phyloP scores from a whole-genome alignment of 2,797 vertebrate species.

The Chiroxiphia lanceolata region DNA sequence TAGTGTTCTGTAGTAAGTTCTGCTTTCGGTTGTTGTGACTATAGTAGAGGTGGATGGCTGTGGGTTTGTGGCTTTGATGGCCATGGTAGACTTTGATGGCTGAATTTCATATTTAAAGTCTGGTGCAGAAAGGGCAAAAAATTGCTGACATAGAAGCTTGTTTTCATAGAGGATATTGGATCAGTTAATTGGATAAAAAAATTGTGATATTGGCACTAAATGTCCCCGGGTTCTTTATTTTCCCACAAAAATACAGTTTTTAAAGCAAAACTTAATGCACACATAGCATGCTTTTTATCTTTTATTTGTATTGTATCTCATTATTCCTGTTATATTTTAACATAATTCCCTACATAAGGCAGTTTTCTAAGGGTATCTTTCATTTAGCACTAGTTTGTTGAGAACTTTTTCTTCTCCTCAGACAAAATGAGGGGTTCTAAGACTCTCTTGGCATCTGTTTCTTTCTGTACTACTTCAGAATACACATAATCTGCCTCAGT shows the following conservation, averaged over 20 bases:
- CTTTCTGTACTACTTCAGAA: not conserved
- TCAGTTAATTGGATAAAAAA: not conserved
- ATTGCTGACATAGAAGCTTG: not conserved
- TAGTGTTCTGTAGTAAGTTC: not conserved
- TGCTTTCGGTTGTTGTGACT: not conserved
- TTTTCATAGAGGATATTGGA: not conserved
- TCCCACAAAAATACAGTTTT: not conserved
- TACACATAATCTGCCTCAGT: not conserved
- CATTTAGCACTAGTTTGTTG: not conserved
- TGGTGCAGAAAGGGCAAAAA: not conserved
- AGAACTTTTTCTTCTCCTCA: not conserved
- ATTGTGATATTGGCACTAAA: not conserved
- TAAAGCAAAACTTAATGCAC: conserved; percentile 1
- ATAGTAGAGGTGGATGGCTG: not conserved
- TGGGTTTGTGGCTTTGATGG: not conserved
- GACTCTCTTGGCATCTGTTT: not conserved
- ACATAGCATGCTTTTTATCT: not conserved
- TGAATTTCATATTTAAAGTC: not conserved
- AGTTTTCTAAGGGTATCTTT: not conserved
- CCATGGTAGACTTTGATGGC: not conserved
- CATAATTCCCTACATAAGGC: not conserved
- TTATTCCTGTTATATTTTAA: not conserved
- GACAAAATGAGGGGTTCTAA: not conserved
- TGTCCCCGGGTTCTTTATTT: not conserved
- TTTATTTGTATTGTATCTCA: not conserved